A percentile compares a stretch with the other conserved stretches of the same genome.
phyloP scores from a whole-genome alignment of 2,888 invertebrate species.

The Atherix ibis region DNA sequence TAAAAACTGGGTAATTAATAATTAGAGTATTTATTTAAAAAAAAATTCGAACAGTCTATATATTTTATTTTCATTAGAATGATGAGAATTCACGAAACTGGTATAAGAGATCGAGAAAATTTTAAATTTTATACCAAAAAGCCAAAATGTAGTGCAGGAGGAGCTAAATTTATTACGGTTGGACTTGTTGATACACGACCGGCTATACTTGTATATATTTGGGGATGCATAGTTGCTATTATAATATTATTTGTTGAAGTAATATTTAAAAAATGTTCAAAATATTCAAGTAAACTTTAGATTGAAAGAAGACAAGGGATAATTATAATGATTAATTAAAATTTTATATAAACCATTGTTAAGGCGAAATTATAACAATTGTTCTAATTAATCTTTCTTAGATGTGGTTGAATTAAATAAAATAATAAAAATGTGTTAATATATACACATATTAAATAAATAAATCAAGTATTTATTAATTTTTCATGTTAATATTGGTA shows the following conservation, averaged over 20 bases:
- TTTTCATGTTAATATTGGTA: no score
- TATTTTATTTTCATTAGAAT: conserved; percentile 27
- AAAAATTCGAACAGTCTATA: background rate
- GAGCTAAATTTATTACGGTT: conserved; percentile 41
- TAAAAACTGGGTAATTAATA: conserved; percentile 43
- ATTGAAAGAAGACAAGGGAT: no score
- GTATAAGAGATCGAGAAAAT: conserved; percentile 40
- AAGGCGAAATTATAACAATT: no score
- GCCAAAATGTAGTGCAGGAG: conserved; percentile 38
- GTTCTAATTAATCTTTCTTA: no score
- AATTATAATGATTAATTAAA: no score
- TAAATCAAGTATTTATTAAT: no score
- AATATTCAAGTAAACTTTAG: no score
- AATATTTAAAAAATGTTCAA: conserved; percentile 5
- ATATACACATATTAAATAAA: no score
- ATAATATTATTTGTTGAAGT: conserved; percentile 27
- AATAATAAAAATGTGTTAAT: no score
- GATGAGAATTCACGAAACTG: conserved; percentile 41
- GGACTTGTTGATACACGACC: conserved; percentile 42
- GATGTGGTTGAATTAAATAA: no score
- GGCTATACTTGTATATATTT: conserved; percentile 33
- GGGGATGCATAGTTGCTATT: conserved; percentile 29
- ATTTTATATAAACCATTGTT: no score
- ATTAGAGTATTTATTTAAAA: background rate
- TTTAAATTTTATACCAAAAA: conserved; percentile 40